Evolutionary conservation across 1,140 invertebrate species (phyloP), one percentile per base, ranked within the genome.

Genomic region (Teleopsis dalmanni): DNA sequence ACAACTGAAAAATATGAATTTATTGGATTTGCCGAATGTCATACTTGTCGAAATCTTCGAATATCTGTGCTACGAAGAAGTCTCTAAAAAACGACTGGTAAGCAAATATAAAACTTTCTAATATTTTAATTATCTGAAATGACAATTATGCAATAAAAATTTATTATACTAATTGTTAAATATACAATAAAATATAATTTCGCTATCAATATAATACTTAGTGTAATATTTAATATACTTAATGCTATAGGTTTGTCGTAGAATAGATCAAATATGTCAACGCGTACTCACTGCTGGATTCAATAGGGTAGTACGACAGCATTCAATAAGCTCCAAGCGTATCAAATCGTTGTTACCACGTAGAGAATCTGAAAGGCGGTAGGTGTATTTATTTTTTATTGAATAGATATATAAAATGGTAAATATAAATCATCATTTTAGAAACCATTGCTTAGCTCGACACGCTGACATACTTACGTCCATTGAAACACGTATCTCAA

Each of bases 401-500:
- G n/a, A 13, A 42, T 10, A 18, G 13, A 4, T 18, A 44, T 46
- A 21, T 46, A 26, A 6, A 33, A n/a, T 40, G 19, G 22, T 21
- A 31, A 31, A 52, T 43, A 14, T 50, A 9, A 11, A 23, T 40
- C 45, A 41, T 42, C n/a, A 14, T 8, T 44, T 29, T 37, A 49
- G 82, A 56, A 82, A 80, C 63, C 91, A 95, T 71, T 83, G 82
- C 2, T 69, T 95, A 25, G 81, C 89, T 2, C 75, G 88, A 33
- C 89, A 95, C 72, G 87, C 84, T 55, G 91, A 95, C 60, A 89
- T 95, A 44, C 73, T 95, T 14, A 88, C 87, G 19, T 90, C 88
- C 0, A 83, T 95, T 37, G 91, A 95, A 72, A 95, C 91, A 0
- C 74, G 92, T 19, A 80, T 95, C 19, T 93, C 89, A 1, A 87